A percentile compares a stretch with the other conserved stretches of the same genome.
Conservation (phyloP, 1,140 invertebrate genomes). For the Hypothenemus hampei region DNA sequence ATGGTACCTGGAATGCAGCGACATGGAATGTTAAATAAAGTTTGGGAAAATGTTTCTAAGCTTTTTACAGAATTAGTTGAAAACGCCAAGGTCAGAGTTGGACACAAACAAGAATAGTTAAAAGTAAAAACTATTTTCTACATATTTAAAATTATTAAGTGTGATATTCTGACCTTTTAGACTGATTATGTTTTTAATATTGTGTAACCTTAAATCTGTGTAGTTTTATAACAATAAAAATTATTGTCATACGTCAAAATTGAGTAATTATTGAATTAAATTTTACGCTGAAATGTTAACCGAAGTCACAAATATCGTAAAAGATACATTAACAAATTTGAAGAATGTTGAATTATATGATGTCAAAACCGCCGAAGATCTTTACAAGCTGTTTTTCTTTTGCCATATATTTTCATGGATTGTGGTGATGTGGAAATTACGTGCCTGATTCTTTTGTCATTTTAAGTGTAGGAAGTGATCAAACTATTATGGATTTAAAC, state of each 20-base stretch:
- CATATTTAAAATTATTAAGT: background rate
- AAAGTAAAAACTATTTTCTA: background rate
- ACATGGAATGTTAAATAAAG: constrained; percentile 41
- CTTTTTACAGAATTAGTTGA: constrained; percentile 36
- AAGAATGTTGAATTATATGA: constrained; percentile 31
- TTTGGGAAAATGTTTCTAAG: constrained; percentile 30
- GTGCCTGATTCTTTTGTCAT: background rate
- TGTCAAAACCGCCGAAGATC: constrained; percentile 34
- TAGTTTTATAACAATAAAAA: background rate
- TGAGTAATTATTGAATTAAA: background rate
- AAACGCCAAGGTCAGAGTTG: constrained; percentile 35
- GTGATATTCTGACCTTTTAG: background rate
- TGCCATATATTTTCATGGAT: constrained; percentile 39
- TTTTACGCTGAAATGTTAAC: constrained; percentile 15
- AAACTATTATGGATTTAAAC: background rate
- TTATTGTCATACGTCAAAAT: background rate
- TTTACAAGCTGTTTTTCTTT: constrained; percentile 38
- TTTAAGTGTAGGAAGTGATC: background rate
- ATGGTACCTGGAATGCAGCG: constrained; percentile 54
- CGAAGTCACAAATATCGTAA: constrained; percentile 24
- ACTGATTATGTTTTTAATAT: background rate
- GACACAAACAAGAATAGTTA: constrained; percentile 29
- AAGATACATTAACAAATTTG: constrained; percentile 22
- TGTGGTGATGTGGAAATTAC: constrained; percentile 35
- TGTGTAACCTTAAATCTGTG: background rate